Percentiles rank a stretch among this genome's conserved stretches.
Evolutionary conservation across 2,888 invertebrate genomes (phyloP).

Genomic region (Rhagonycha fulva): DNA sequence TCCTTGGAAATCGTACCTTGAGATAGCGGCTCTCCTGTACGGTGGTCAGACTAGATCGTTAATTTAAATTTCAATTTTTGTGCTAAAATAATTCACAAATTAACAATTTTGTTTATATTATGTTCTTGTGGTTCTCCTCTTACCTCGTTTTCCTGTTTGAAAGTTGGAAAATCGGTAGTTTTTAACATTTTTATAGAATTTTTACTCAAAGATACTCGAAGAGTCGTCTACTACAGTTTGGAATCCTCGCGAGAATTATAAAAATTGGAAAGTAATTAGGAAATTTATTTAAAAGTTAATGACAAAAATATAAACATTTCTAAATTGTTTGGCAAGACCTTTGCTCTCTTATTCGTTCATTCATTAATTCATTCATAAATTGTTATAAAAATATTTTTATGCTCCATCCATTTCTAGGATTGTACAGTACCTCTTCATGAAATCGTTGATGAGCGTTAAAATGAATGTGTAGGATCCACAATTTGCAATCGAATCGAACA

Average conservation of each 20-base stretch:
- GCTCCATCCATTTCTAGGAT: slow-evolving; percentile 48
- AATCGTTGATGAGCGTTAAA: slow-evolving; percentile 35
- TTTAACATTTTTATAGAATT: not conserved
- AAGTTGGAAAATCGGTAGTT: not conserved
- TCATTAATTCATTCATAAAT: slow-evolving; percentile 29
- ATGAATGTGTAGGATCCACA: slow-evolving; percentile 26
- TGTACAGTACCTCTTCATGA: slow-evolving; percentile 48
- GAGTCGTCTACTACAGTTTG: not conserved
- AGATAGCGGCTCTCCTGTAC: not conserved
- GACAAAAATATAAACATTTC: not conserved
- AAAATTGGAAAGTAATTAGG: not conserved
- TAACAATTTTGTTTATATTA: not conserved
- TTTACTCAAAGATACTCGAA: not conserved
- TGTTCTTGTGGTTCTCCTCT: not conserved
- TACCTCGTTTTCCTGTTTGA: not conserved
- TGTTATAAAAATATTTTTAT: slow-evolving; percentile 44
- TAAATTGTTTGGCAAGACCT: slow-evolving; percentile 10
- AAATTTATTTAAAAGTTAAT: not conserved
- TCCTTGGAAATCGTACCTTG: not conserved
- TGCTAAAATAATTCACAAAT: not conserved
- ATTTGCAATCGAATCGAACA: slow-evolving; percentile 15
- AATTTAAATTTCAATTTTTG: not conserved
- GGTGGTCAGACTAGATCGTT: not conserved
- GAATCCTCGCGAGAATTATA: not conserved
- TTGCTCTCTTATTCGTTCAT: slow-evolving; percentile 6